A percentile compares a stretch with the other conserved stretches of the same genome.
phyloP scores from a whole-genome alignment of 2,888 invertebrate species.

The Eudemis profundana region DNA sequence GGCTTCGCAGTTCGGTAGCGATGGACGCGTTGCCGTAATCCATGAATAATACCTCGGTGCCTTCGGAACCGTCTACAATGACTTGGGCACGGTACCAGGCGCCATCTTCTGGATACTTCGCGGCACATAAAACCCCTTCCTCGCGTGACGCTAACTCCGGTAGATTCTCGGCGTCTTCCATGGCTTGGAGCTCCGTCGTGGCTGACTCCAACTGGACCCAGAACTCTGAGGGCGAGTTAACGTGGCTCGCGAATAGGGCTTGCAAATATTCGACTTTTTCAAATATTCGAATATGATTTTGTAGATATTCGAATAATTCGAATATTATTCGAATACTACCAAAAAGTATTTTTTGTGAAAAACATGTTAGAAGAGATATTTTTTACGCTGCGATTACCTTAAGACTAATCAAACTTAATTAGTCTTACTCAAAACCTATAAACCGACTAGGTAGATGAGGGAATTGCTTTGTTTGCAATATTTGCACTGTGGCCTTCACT shows the following conservation, averaged over 20 bases:
- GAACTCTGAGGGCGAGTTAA: conserved; percentile 90
- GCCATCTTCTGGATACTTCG: conserved; percentile 87
- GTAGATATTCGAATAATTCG: too few species aligned
- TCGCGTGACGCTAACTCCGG: conserved; percentile 75
- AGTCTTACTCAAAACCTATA: too few species aligned
- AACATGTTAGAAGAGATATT: too few species aligned
- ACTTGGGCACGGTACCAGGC: conserved; percentile 89
- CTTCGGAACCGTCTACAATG: conserved; percentile 82
- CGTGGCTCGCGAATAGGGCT: conserved; percentile 91
- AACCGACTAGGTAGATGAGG: too few species aligned
- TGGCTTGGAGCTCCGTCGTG: conserved; percentile 82
- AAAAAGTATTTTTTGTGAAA: too few species aligned
- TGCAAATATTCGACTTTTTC: too few species aligned
- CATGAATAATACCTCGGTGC: conserved; percentile 87
- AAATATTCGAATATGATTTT: too few species aligned
- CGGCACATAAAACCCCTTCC: conserved; percentile 86
- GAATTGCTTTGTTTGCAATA: too few species aligned
- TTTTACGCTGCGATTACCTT: too few species aligned
- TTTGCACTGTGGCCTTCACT: too few species aligned
- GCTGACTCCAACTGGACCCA: conserved; percentile 91
- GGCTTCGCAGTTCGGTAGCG: conserved; percentile 83
- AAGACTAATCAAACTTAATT: too few species aligned
- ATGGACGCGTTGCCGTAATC: conserved; percentile 88
- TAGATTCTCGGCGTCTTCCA: conserved; percentile 84
- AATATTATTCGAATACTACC: too few species aligned